Evolutionary conservation across 1,140 invertebrate genomes (phyloP), one percentile per base, ranked within the genome.

Genomic region (Lepidostoma basale): DNA sequence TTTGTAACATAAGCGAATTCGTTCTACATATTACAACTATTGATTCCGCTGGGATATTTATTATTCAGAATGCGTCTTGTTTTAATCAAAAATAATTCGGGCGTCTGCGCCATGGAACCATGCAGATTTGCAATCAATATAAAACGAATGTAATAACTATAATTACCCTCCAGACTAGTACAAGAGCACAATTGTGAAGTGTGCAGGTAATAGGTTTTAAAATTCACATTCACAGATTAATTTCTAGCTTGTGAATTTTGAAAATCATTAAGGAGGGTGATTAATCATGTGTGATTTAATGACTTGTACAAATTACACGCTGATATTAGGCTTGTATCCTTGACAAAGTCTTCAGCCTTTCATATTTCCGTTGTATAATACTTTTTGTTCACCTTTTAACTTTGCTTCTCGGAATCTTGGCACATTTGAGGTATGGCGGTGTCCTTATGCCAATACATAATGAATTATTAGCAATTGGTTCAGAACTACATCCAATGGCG

Each of bases 351-450:
- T 23, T 10, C 2, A 9, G 20, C 45, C 45, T 49, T 25, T 49
- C 45, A 49, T 23, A n/a, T n/a, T n/a, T 49, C 45, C 0, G 8
- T 25, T 18, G 45, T 22, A 49, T n/a, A n/a, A n/a, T n/a, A n/a
- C 45, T 22, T 23, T 49, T 49, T 25, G 22, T 49, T 49, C 45
- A 49, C 45, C 3, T 49, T 23, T 49, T 18, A 49, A 18, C 3
- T 23, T 3, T 12, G 25, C 20, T 16, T 8, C 18, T 10, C 18
- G 18, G 9, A 23, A 49, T 23, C n/a, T 49, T 18, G 25, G 25
- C 23, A 49, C 23, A n/a, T n/a, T n/a, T 49, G 45, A 49, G 22
- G 45, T 23, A 49, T 47, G 44, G 9, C 44, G 44, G 16, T n/a
- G 44, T 47, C 44, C 22, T 45, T 25, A 12, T n/a, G 23, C 8